Base-by-base conservation (phyloP, 2,113 vertebrate species). In the Thalassarche chlororhynchos region DNA sequence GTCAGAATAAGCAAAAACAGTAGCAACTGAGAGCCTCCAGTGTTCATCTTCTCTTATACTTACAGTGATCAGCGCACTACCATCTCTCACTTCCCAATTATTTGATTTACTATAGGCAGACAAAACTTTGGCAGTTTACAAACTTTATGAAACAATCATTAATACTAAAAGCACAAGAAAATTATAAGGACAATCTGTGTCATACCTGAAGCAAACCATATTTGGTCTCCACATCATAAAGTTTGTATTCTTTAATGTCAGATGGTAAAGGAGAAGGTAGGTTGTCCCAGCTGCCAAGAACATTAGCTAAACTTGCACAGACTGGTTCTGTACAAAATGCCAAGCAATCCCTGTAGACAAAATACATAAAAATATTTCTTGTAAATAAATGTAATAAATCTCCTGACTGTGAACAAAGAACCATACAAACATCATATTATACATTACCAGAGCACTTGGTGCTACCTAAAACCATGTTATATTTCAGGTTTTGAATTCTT, bases 251-350 rank as follows among this genome's bases (percentile, higher is more conserved):
- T 96, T 99, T 99, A 96, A 99, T 99, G 75, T 99, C 99, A 36
- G 96, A 98, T 91, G 99, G 99, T 78, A 99, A 92, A 51, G 99
- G 98, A 91, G 98, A 99, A 82, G 99, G 99, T 61, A 99, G 98
- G 94, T 99, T 99, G 95, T 99, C 99, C 99, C 99, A 99, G 90
- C 98, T 99, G 90, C 99, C 99, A 92, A 99, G 98, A 90, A 99
- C 98, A 16, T 99, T 99, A 94, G 99, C 98, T 98, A 99, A 98
- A 97, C 99, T 99, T 83, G 99, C 99, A 97, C 99, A 99, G 80
- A 99, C 99, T 29, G 99, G 99, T 97, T 99, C 99, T 62, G 99
- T 99, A 95, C 99, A 99, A 98, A 99, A 99, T 14, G 99, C 99
- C 97, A 99, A 97, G 95, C 99, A 99, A 98, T 99, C 99, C 89